A percentile compares a stretch with the other conserved stretches of the same genome.
These are phyloP conservation scores for Sphinx pinastri DNA, from an alignment of 2,888 invertebrate species.

Conservation along the genomic window DNA sequence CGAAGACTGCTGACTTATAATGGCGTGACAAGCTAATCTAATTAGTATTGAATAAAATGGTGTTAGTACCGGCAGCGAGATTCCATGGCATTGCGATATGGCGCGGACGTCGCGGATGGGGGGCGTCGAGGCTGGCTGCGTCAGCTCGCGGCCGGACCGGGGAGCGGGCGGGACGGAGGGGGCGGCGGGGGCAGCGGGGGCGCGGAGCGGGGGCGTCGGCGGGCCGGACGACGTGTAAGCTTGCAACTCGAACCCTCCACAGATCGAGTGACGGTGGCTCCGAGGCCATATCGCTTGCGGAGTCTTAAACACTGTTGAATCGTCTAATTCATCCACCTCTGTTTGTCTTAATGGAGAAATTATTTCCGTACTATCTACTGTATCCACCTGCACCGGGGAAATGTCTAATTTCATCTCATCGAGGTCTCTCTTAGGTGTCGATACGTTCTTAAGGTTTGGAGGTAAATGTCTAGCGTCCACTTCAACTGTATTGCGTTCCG, in stretches of 20 bases:
- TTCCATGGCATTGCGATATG: conserved; percentile 82
- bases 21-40: conserved; percentile 68
- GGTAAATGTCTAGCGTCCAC: conserved; percentile 70
- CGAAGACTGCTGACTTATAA: conserved; percentile 22
- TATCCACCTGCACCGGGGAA: conserved; percentile 77
- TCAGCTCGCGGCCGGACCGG: conserved; percentile 65
- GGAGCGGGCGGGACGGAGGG: conserved; percentile 45
- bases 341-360: conserved; percentile 55
- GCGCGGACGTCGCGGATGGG: conserved; percentile 76
- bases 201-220: conserved; percentile 39
- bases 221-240: conserved; percentile 35
- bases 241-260: conserved; percentile 57
- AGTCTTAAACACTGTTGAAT: conserved; percentile 73
- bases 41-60: conserved; percentile 81
- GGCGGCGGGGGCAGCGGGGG: conserved; percentile 38
- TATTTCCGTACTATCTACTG: conserved; percentile 71
- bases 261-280: conserved; percentile 69
- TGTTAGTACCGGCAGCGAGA: conserved; percentile 85
- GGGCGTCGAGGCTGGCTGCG: conserved; percentile 70
- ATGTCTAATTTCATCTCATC: conserved; percentile 73
- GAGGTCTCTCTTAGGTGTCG: conserved; percentile 67
- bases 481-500: conserved; percentile 72
- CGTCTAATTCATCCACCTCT: conserved; percentile 71
- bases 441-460: conserved; percentile 62
- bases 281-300: conserved; percentile 72